Evolutionary conservation across 2,888 invertebrate genomes (phyloP), one percentile per base, ranked within the genome.

Genomic region (Anthophora plumipes): DNA sequence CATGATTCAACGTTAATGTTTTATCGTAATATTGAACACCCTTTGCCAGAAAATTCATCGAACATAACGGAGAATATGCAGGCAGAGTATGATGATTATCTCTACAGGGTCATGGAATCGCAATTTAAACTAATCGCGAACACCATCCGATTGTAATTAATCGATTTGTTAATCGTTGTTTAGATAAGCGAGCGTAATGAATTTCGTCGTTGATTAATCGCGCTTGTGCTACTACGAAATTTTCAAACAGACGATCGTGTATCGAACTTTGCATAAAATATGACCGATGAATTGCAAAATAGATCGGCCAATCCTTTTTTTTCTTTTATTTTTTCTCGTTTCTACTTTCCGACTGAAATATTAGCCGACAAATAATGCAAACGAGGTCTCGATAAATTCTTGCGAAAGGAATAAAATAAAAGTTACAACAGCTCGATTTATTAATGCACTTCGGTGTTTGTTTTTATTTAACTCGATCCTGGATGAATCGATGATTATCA

Each of bases 71-170:
- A 59, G 37, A 22, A 43, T 41, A 41, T 9, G 14, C 14, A 41
- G 2, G 7, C n/a, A n/a, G 2, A 20, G 39, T 20, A 20, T 5
- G 31, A 9, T 4, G 20, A 14, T 39, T 39, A 20, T 20, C 31
- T 17, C 14, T 17, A 31, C 25, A 12, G 39, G 48, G 17, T 64
- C 69, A 25, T 39, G 11, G 25, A 14, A 67, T 37, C 3, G 20
- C 66, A 20, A 39, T 54, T 64, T 50, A 71, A 70, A 72, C 67
- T 67, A 73, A 68, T 77, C 60, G 39, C 31, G 12, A 60, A 17
- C 22, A 20, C 17, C 17, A 12, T 37, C 52, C 22, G 12, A 31
- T 37, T 46, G 52, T 52, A 54, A 66, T 66, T 64, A 64, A 76
- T 76, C 50, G 57, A 64, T 52, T 31, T 39, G 63, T 52, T 71